Evolutionary conservation across 2,797 vertebrate genomes (phyloP), one percentile per base, ranked within the genome.

Genomic region (Scyliorhinus canicula): DNA sequence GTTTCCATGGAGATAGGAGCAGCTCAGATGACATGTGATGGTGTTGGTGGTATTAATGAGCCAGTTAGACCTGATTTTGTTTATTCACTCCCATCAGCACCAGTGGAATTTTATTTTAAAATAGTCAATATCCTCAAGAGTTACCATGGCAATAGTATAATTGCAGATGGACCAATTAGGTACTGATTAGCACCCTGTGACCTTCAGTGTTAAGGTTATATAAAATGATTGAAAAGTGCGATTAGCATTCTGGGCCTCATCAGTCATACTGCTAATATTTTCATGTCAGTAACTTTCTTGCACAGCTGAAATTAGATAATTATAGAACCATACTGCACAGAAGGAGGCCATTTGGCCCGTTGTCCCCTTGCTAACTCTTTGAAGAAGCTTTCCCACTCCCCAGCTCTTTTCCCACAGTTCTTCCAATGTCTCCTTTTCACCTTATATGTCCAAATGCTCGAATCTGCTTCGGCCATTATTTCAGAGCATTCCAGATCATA

Each of bases 1-100:
- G 86, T 90, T 57, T 90, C 86, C 86, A 90, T 90, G 86, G 86
- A 60, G 86, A 60, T 31, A 60, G 86, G 35, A 60, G 35, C 19
- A 90, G 86, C 55, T 60, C 16, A 60, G 35, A 40, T n/a, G 57
- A n/a, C 86, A 40, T 79, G 74, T 90, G 7, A 1, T 24, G 86
- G 35, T 57, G n/a, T 21, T 16, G 16, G n/a, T 60, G 86, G 55
- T 90, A 60, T 60, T 90, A 60, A 90, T 90, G 86, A 90, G 55
- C 5, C 55, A 50, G 35, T 21, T 90, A 16, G 57, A 90, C 57
- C 35, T n/a, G 55, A 90, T n/a, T 85, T 60, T n/a, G n/a, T 60
- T 90, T n/a, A 40, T 60, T 12, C 52, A 60, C 55, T 90, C 55
- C 86, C 12, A 40, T 60, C 55, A 90, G 55, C 16, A 60, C 14